Conservation (phyloP, 2,888 invertebrate genomes). For the Brachypalpus laphriformis region DNA sequence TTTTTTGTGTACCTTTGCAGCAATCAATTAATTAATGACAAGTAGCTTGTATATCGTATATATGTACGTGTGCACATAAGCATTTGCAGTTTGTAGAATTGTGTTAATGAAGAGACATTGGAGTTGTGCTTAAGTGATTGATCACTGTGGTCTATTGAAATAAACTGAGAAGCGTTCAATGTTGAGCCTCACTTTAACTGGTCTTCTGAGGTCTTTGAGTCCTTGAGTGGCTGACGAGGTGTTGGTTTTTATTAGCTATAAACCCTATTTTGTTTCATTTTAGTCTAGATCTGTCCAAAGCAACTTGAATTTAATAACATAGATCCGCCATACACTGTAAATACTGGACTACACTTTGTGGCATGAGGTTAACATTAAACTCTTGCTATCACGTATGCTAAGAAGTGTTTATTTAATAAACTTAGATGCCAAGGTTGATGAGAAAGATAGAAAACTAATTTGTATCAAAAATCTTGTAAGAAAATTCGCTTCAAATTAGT, state of each 20-base stretch:
- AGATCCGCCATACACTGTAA: too few relatives aligned
- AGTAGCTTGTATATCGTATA: background rate
- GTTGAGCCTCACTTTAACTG: background rate
- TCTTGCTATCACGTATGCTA: too few relatives aligned
- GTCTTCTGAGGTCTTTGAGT: background rate
- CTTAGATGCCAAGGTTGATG: too few relatives aligned
- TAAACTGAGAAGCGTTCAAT: background rate
- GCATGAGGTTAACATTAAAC: too few relatives aligned
- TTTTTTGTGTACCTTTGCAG: background rate
- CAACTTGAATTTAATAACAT: too few relatives aligned
- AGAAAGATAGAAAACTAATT: too few relatives aligned
- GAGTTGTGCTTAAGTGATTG: background rate
- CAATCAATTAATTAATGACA: conserved; percentile 1
- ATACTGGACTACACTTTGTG: too few relatives aligned
- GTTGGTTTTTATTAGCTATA: background rate
- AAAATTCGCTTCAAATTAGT: too few relatives aligned
- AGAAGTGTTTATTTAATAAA: too few relatives aligned
- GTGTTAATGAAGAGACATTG: background rate
- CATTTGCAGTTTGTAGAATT: background rate
- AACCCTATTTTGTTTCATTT: too few relatives aligned
- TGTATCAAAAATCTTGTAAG: too few relatives aligned
- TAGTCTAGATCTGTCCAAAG: too few relatives aligned
- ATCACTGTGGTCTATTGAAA: background rate
- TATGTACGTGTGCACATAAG: background rate
- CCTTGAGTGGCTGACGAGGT: background rate